Conservation (phyloP, 2,797 vertebrate genomes). For the Nyctibius grandis region DNA sequence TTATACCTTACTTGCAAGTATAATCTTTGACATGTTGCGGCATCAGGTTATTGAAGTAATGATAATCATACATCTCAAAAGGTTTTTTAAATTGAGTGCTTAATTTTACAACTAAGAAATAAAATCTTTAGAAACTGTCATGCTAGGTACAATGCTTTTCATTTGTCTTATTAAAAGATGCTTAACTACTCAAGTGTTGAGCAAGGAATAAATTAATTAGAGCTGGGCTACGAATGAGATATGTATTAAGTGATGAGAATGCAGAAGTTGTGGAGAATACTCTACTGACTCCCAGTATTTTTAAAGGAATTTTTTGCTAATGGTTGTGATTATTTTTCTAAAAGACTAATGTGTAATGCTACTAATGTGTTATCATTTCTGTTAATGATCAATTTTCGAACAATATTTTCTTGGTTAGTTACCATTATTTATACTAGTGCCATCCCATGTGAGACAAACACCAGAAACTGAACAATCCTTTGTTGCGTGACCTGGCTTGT, state of each 20-base stretch:
- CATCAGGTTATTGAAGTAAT: neutral
- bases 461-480: neutral
- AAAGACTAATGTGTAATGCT: neutral
- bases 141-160: neutral
- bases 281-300: neutral
- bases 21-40: neutral
- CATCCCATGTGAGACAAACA: neutral
- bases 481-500: neutral
- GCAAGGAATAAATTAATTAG: neutral
- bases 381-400: neutral
- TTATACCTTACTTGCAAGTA: neutral
- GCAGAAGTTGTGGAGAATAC: neutral
- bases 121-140: neutral
- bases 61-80: neutral
- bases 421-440: neutral
- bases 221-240: neutral
- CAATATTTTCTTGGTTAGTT: neutral
- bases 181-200: neutral
- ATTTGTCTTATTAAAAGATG: neutral
- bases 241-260: neutral
- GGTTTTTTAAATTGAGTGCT: neutral
- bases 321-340: neutral
- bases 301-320: neutral
- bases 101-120: neutral
- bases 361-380: neutral